A percentile compares a stretch with the other conserved stretches of the same genome.
Evolutionary conservation across 2,797 vertebrate species (phyloP).

Genomic region (Novumbra hubbsi): DNA sequence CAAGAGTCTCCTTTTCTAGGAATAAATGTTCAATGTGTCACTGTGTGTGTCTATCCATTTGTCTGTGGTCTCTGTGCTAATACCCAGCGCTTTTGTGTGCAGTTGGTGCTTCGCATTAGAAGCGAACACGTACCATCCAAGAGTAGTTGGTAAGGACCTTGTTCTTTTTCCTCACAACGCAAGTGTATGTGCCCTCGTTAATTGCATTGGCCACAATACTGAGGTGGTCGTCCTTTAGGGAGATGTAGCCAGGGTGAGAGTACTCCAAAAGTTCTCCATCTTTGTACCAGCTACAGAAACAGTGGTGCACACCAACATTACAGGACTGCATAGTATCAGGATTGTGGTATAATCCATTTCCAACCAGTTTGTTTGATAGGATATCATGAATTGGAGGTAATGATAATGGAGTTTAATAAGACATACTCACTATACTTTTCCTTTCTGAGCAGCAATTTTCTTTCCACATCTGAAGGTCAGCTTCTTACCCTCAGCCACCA

Average conservation of each 20-base stretch:
- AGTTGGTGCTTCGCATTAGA: constrained; percentile 54
- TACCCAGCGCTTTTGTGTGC: constrained; percentile 28
- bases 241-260: constrained; percentile 91
- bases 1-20: neutral
- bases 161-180: constrained; percentile 87
- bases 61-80: constrained; percentile 31
- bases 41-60: neutral
- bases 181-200: constrained; percentile 95
- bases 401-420: neutral
- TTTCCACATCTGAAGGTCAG: constrained; percentile 95
- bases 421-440: constrained; percentile 93
- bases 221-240: constrained; percentile 87
- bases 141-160: constrained; percentile 92
- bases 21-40: neutral
- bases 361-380: neutral
- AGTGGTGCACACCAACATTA: neutral
- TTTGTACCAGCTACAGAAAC: constrained; percentile 90
- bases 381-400: neutral
- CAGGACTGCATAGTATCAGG: neutral
- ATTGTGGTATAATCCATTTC: neutral
- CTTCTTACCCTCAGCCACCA: constrained; percentile 89
- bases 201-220: constrained; percentile 95
- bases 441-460: constrained; percentile 93
- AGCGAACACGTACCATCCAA: constrained; percentile 88
- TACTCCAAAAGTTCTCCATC: constrained; percentile 91